A percentile compares a stretch with the other conserved stretches of the same genome.
Evolutionary conservation across 2,797 vertebrate genomes (phyloP).

Genomic region (Eptatretus atami): DNA sequence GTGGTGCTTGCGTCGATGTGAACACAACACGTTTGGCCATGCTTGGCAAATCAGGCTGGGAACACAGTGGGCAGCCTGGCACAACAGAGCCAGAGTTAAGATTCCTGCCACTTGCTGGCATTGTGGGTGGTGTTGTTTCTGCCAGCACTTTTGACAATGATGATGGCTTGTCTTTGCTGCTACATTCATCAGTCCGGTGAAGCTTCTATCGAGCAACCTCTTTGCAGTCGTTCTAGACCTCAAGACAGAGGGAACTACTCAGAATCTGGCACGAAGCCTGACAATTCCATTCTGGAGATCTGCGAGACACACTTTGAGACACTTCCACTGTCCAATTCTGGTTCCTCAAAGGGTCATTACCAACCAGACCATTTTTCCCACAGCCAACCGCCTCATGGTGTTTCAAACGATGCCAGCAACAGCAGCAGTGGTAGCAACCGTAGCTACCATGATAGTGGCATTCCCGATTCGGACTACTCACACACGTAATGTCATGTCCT

Average conservation of each 20-base stretch:
- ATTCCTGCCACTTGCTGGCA: slow-evolving; percentile 60
- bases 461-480: slow-evolving; percentile 98
- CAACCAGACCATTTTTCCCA: slow-evolving; percentile 98
- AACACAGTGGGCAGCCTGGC: neutral
- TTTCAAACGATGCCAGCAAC: slow-evolving; percentile 77
- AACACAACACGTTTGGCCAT: slow-evolving; percentile 39
- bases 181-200: slow-evolving; percentile 87
- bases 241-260: slow-evolving; percentile 61
- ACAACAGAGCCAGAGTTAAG: neutral
- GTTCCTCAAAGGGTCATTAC: slow-evolving; percentile 93
- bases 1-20: slow-evolving; percentile 58
- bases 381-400: slow-evolving; percentile 86
- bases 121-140: slow-evolving; percentile 65
- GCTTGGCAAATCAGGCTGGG: neutral
- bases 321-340: slow-evolving; percentile 80
- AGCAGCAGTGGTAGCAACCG: slow-evolving; percentile 95
- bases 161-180: slow-evolving; percentile 86
- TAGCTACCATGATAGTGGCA: slow-evolving; percentile 99
- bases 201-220: slow-evolving; percentile 29
- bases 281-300: slow-evolving; percentile 96
- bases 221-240: slow-evolving; percentile 21
- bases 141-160: slow-evolving; percentile 60
- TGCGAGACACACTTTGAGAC: slow-evolving; percentile 99
- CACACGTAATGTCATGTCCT: slow-evolving; percentile 63
- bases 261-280: slow-evolving; percentile 82